Base-by-base conservation (phyloP, 2,888 invertebrate genomes). In the Erebia ligea region DNA sequence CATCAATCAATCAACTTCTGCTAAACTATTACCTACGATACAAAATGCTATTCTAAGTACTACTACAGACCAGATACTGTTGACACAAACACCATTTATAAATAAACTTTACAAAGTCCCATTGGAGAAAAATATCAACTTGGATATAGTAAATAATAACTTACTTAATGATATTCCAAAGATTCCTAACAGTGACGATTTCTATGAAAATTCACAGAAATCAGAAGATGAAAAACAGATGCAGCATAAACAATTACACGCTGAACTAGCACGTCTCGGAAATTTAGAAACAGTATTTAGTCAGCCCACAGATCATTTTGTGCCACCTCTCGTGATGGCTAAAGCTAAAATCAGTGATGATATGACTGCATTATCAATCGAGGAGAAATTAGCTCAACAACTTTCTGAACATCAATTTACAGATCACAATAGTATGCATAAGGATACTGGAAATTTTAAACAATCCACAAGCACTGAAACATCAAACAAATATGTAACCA, bases 281-380 rank as follows among this genome's bases (percentile, higher is more conserved):
- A 91, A 89, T 73, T 84, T 89, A 66, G 91, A 93, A 79, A 91
- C 86, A 59, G 91, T 93, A 79, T 94, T 92, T 77, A 92, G 90
- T 10, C 93, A 92, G 77, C 90, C 93, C 2, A 89, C 93, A 11
- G 94, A 94, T 76, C 93, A 93, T 76, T 94, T 94, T 77, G 86
- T 94, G 40, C 94, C 94, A 5, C 94, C 94, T 4, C 77, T 94
- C 42, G 93, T 94, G 2, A 94, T 94, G 91, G 94, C 94, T 40
- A 94, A 93, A 76, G 89, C 94, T 65, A 94, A 89, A 83, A 84
- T 92, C 40, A 90, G 90, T 75, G 88, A 93, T 73, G 94, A 94
- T 68, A 93, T 94, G 93, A 92, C 87, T 42, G 92, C 93, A 61
- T 81, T 93, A 73, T 92, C 94, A 5, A 80, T 93, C 79, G 83